Conservation (phyloP, 1,140 invertebrate genomes). For the Trichoplusia ni region DNA sequence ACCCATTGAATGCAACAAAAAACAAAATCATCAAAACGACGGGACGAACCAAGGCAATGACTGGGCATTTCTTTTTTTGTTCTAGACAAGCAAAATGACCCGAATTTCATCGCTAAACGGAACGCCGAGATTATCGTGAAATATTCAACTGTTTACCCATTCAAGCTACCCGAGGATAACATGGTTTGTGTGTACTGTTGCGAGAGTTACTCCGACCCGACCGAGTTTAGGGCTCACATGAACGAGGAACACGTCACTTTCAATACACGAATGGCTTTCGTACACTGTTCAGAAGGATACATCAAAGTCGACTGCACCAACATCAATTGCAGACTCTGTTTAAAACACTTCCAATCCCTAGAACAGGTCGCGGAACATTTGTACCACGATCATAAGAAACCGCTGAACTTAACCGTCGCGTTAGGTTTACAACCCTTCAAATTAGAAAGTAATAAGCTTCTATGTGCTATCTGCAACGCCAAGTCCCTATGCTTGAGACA, state of each 20-base stretch:
- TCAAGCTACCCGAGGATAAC: slow-evolving; percentile 46
- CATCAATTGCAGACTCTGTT: slow-evolving; percentile 46
- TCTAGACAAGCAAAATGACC: slow-evolving; percentile 50
- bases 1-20: too few relatives aligned
- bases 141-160: slow-evolving; percentile 55
- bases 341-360: slow-evolving; percentile 30
- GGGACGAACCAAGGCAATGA: too few relatives aligned
- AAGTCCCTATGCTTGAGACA: slow-evolving; percentile 39
- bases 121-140: slow-evolving; percentile 57
- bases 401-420: slow-evolving; percentile 32
- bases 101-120: slow-evolving; percentile 45
- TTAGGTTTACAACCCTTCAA: slow-evolving; percentile 48
- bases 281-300: slow-evolving; percentile 43
- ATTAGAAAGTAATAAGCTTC: slow-evolving; percentile 41
- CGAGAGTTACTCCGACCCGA: slow-evolving; percentile 44
- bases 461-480: slow-evolving; percentile 43
- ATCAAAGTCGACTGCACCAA: slow-evolving; percentile 52
- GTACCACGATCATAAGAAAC: slow-evolving; percentile 31
- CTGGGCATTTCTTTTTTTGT: slow-evolving; percentile 56
- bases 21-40: too few relatives aligned
- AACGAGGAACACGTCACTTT: slow-evolving; percentile 44
- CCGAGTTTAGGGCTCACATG: slow-evolving; percentile 51
- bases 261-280: slow-evolving; percentile 45
- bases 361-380: slow-evolving; percentile 43
- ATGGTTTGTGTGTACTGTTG: slow-evolving; percentile 58